Percentiles rank a stretch among this genome's conserved stretches.
Evolutionary conservation across 2,113 vertebrate species (phyloP).

Genomic region (Ahaetulla prasina): DNA sequence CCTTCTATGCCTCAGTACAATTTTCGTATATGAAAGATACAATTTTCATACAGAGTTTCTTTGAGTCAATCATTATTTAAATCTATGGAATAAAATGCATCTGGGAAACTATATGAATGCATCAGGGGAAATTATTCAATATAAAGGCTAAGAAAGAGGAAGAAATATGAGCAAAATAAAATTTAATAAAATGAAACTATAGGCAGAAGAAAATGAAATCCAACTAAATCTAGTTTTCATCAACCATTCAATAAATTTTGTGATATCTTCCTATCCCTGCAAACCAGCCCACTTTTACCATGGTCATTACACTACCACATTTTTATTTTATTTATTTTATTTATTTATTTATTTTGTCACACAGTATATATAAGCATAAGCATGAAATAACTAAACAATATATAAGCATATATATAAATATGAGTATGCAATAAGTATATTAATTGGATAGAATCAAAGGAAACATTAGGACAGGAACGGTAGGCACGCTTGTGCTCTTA

Average conservation of each 20-base stretch:
- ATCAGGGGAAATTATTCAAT: background rate
- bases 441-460: no score
- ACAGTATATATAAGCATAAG: no score
- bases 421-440: no score
- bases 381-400: no score
- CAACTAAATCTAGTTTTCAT: background rate
- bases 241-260: background rate
- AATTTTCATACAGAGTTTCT: background rate
- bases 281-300: background rate
- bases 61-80: background rate
- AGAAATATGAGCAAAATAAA: background rate
- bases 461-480: no score
- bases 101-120: background rate
- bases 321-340: no score
- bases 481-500: no score
- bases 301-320: background rate
- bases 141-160: background rate
- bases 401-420: no score
- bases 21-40: background rate
- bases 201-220: background rate
- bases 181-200: background rate
- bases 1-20: background rate
- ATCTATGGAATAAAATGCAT: background rate
- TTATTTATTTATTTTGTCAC: no score
- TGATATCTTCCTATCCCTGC: background rate